A percentile compares a stretch with the other conserved stretches of the same genome.
Conservation (phyloP, 1,140 invertebrate genomes). For the Drosophila ficusphila region DNA sequence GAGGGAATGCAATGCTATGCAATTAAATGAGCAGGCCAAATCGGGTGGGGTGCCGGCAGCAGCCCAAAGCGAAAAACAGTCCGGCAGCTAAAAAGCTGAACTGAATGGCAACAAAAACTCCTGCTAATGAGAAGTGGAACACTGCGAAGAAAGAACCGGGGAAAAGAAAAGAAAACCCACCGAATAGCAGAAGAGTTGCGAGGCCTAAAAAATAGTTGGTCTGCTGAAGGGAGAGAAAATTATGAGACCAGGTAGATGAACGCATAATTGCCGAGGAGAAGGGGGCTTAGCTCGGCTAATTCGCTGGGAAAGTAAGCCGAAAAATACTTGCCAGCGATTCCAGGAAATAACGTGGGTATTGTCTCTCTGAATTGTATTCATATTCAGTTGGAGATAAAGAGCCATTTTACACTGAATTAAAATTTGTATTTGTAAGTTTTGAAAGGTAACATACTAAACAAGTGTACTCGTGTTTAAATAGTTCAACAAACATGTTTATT, state of each 20-base stretch:
- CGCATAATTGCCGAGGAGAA: constrained; percentile 35
- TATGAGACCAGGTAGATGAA: constrained; percentile 55
- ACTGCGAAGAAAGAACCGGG: constrained; percentile 25
- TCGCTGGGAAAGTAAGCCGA: constrained; percentile 17
- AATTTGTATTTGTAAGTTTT: too few species aligned
- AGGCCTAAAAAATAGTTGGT: constrained; percentile 37
- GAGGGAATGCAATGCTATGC: constrained; percentile 57
- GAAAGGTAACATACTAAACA: too few species aligned
- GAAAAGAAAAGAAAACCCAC: constrained; percentile 18
- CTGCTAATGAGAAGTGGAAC: constrained; percentile 72
- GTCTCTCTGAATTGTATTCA: background rate
- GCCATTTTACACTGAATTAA: too few species aligned
- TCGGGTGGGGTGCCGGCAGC: constrained; percentile 31
- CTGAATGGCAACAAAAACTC: constrained; percentile 21
- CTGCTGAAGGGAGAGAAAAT: constrained; percentile 25
- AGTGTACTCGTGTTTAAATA: background rate
- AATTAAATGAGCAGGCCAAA: constrained; percentile 66
- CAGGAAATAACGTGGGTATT: background rate
- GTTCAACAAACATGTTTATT: background rate
- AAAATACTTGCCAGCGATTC: background rate
- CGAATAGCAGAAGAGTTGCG: constrained; percentile 34
- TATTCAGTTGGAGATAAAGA: too few species aligned
- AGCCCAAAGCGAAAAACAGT: constrained; percentile 20
- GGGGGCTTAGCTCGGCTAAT: constrained; percentile 1
- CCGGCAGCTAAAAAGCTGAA: constrained; percentile 28